phyloP scores from a whole-genome alignment of 2,797 vertebrate genomes.

The Gila robusta region DNA sequence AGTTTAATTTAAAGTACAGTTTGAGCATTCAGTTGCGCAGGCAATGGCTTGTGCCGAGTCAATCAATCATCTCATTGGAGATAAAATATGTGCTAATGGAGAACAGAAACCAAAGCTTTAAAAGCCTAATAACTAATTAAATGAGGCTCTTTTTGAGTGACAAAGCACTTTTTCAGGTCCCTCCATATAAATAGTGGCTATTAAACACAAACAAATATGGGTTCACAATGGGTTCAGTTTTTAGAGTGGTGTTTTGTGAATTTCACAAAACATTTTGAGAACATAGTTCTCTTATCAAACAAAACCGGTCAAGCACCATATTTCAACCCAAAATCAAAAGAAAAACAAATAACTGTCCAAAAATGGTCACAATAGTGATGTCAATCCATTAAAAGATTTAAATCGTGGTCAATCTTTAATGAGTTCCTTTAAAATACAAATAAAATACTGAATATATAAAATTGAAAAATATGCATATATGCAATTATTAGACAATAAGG shows the following conservation, averaged over 20 bases:
- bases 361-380: background rate
- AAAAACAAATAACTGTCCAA: background rate
- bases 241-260: background rate
- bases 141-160: constrained; percentile 1
- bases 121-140: constrained; percentile 7
- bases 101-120: background rate
- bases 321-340: background rate
- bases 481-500: background rate
- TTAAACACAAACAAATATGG: background rate
- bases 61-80: constrained; percentile 45
- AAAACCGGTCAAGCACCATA: background rate
- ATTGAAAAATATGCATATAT: background rate
- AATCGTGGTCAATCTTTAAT: background rate
- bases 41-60: constrained; percentile 38
- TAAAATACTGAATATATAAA: background rate
- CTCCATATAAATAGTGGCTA: background rate
- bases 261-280: background rate
- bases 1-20: constrained; percentile 45
- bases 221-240: background rate
- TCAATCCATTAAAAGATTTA: background rate
- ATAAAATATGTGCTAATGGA: constrained; percentile 12
- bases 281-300: background rate
- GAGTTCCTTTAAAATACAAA: background rate
- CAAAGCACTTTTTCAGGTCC: background rate
- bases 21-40: constrained; percentile 15